These are phyloP conservation scores for Scomber scombrus DNA, from an alignment of 2,113 vertebrate species.

Conservation along the genomic window DNA sequence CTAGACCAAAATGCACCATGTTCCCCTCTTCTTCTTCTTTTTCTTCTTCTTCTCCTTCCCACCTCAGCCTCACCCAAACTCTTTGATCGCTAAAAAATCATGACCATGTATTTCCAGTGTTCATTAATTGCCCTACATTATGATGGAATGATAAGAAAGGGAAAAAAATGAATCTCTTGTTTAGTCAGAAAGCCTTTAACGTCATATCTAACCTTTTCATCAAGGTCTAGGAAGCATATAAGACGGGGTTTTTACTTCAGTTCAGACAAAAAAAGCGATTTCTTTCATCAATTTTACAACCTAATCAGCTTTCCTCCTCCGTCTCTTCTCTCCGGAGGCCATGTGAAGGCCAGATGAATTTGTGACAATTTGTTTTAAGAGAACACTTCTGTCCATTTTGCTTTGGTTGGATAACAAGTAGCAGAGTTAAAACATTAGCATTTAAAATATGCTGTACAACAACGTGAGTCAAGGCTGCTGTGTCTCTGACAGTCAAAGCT, in stretches of 20 bases:
- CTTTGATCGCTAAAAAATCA: too few species aligned
- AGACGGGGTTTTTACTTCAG: background rate
- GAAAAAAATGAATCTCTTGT: too few species aligned
- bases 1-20: background rate
- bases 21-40: too few species aligned
- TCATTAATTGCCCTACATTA: too few species aligned
- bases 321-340: background rate
- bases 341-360: background rate
- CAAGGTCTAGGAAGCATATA: background rate
- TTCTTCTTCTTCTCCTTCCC: too few species aligned
- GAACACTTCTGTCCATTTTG: too few species aligned
- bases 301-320: background rate
- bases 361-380: too few species aligned
- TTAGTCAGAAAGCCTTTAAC: background rate
- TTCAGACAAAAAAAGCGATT: conserved; percentile 1
- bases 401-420: background rate
- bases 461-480: background rate
- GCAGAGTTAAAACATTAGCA: background rate
- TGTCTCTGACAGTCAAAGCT: conserved; percentile 27
- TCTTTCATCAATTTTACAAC: conserved; percentile 2
- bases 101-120: too few species aligned
- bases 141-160: too few species aligned
- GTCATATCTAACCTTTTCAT: background rate
- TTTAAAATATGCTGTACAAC: conserved; percentile 9
- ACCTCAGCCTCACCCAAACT: too few species aligned